These are phyloP conservation scores for Crambe crambe DNA, from an alignment of 37 sponge, comb jelly and placozoan genomes.

Conservation along the genomic window DNA sequence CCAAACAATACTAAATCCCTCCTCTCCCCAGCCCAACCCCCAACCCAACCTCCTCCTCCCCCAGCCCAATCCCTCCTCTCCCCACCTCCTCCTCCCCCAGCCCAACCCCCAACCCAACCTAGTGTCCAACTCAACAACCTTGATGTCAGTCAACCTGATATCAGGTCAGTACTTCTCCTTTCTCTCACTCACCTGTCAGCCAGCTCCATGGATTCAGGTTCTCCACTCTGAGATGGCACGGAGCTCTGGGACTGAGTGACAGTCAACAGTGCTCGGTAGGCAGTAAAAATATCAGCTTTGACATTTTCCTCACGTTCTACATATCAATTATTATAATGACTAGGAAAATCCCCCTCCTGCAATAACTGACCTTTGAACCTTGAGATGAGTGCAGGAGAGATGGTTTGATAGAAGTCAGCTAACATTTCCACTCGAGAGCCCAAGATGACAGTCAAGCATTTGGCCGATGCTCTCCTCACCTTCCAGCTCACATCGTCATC, in stretches of 20 bases:
- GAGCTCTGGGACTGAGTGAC: slow-evolving; percentile 51
- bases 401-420: slow-evolving; percentile 67
- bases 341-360: neutral
- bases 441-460: slow-evolving; percentile 80
- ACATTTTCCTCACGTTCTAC: slow-evolving; percentile 96
- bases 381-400: slow-evolving; percentile 88
- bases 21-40: neutral
- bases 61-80: too few species aligned
- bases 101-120: too few species aligned
- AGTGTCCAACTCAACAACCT: too few species aligned
- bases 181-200: slow-evolving; percentile 43
- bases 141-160: too few species aligned
- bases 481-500: slow-evolving; percentile 99
- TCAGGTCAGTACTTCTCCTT: too few species aligned
- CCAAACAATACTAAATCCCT: too few species aligned
- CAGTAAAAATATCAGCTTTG: slow-evolving; percentile 91
- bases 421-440: slow-evolving; percentile 89
- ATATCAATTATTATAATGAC: neutral
- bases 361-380: slow-evolving; percentile 87
- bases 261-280: slow-evolving; percentile 82
- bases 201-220: slow-evolving; percentile 58
- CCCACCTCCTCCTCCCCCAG: too few species aligned
- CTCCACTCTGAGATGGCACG: slow-evolving; percentile 21
- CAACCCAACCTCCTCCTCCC: neutral
- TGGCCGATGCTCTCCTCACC: slow-evolving; percentile 89